phyloP scores from a whole-genome alignment of 2,888 invertebrate genomes.

The Lithosia quadra region DNA sequence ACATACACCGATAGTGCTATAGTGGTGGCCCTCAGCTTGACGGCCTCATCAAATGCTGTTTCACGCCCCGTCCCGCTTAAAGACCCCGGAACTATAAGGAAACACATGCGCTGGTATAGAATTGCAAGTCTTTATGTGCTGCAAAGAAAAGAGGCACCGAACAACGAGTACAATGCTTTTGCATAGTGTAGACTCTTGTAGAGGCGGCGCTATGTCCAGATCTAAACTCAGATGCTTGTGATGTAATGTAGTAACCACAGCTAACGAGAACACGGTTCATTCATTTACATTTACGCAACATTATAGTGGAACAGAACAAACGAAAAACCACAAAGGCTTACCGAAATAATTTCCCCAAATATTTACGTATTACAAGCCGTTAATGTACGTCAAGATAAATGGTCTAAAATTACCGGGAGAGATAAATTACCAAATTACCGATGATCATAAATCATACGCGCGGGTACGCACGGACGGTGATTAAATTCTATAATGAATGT shows the following conservation, averaged over 20 bases:
- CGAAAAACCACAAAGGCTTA: slow-evolving; percentile 11
- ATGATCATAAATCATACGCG: slow-evolving; percentile 47
- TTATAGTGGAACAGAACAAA: not conserved
- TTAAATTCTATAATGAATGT: slow-evolving; percentile 22
- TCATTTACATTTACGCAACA: not conserved
- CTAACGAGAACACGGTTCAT: not conserved
- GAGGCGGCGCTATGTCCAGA: not conserved
- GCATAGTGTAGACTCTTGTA: too few species aligned
- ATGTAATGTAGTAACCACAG: not conserved
- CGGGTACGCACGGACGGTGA: slow-evolving; percentile 16
- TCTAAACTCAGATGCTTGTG: not conserved
- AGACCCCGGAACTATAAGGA: too few species aligned
- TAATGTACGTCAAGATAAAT: slow-evolving; percentile 41
- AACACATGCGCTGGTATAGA: too few species aligned
- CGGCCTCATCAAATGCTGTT: too few species aligned
- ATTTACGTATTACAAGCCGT: slow-evolving; percentile 21
- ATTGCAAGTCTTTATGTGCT: too few species aligned
- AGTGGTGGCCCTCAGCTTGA: too few species aligned
- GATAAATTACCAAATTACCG: slow-evolving; percentile 44
- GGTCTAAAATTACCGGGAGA: slow-evolving; percentile 38
- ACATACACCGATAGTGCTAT: too few species aligned
- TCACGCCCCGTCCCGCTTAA: too few species aligned
- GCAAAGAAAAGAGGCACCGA: too few species aligned
- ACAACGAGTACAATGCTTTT: too few species aligned
- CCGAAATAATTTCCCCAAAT: not conserved